Base-by-base conservation (phyloP, 1,140 invertebrate species). In the Linepithema humile region DNA sequence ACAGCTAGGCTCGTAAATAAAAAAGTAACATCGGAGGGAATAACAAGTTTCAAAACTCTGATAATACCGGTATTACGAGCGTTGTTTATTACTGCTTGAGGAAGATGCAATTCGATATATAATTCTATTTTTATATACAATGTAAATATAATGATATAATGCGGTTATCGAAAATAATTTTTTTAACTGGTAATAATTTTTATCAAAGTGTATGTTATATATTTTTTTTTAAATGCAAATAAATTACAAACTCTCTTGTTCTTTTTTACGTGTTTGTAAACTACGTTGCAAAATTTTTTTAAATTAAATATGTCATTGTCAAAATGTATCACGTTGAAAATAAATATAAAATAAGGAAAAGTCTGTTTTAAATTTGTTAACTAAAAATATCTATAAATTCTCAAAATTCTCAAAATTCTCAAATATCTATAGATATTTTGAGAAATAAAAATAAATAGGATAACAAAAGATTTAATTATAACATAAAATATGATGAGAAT, bases 11-110 rank as follows among this genome's bases (percentile, higher is more conserved):
- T 55, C 48, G 75, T 80, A 80, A 80, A 69, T 80, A 80, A 80
- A 80, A 80, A 80, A 43, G 48, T 35, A 48, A 15, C 55, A n/a
- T 69, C 75, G 23, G 32, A 69, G 20, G 48, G 23, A 55, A 78
- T 65, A 78, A 80, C 75, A 55, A 80, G 75, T 80, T 80, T 69
- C 35, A 70, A 80, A 80, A 80, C 75, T 80, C 64, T 26, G 48
- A 55, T 70, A 80, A 80, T 80, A 29, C 64, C 17, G 48, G 48
- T 23, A 55, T 70, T 70, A 80, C 35, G 23, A 32, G 26, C 64
- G 35, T 80, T 50, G 75, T 78, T 78, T 78, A 78, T 80, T 55
- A 70, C 64, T 43, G 20, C 74, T 78, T 55, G 64, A 32, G 17
- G n/a, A 29, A 55, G 12, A 6, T 29, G 32, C 6, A 26, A 23